Evolutionary conservation across 2,113 vertebrate genomes (phyloP).

Genomic region (Lamprotornis superbus): DNA sequence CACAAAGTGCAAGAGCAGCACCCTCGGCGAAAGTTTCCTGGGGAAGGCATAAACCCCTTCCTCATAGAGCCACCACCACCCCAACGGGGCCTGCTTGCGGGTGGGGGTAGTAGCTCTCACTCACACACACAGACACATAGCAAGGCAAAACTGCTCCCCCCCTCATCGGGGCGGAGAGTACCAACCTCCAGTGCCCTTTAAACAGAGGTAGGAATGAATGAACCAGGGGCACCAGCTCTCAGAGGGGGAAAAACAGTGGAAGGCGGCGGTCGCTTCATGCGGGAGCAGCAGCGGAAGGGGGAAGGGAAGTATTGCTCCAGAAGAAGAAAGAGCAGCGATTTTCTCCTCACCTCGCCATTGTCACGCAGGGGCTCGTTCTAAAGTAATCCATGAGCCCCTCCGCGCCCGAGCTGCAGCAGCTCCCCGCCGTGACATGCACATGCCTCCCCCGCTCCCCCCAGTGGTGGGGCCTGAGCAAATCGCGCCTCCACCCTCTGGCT

Average conservation of each 20-base stretch:
- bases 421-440: not conserved
- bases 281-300: not conserved
- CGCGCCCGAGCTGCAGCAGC: not conserved
- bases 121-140: not conserved
- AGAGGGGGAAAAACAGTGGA: not conserved
- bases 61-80: no score
- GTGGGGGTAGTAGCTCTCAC: not conserved
- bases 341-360: not conserved
- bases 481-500: constrained; percentile 32
- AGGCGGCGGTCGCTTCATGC: not conserved
- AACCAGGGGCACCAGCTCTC: not conserved
- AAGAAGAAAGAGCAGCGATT: not conserved
- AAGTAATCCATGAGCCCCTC: not conserved
- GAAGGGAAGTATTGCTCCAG: not conserved
- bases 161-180: not conserved
- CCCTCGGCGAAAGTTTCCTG: not conserved
- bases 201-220: not conserved
- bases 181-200: not conserved
- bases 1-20: not conserved
- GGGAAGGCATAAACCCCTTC: not conserved
- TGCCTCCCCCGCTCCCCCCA: not conserved
- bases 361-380: not conserved
- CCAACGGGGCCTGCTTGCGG: not conserved
- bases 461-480: not conserved
- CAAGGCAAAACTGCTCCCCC: not conserved